phyloP scores from a whole-genome alignment of 1,140 invertebrate species.

The Chironomus striatipennis region DNA sequence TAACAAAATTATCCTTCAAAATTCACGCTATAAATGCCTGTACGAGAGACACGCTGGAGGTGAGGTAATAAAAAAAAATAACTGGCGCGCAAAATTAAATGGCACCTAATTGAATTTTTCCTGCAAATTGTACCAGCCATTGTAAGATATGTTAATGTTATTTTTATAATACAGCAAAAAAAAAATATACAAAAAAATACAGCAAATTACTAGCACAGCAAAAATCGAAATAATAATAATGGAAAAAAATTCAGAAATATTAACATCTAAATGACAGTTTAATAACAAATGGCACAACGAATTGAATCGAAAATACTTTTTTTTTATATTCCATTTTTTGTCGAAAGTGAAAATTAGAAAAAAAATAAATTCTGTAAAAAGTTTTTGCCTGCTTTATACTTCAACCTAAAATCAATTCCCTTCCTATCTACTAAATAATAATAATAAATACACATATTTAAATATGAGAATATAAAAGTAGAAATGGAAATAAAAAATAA shows the following conservation, averaged over 20 bases:
- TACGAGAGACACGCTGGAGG: neutral
- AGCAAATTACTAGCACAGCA: slow-evolving; percentile 17
- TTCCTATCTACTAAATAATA: neutral
- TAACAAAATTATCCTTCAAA: neutral
- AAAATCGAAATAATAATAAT: neutral
- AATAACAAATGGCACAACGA: slow-evolving; percentile 7
- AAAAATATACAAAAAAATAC: neutral
- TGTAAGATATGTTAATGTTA: slow-evolving; percentile 22
- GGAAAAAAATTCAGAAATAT: neutral
- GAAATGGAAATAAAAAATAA: neutral
- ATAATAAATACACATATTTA: neutral
- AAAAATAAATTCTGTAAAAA: neutral
- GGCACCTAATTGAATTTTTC: slow-evolving; percentile 19
- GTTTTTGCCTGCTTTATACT: neutral
- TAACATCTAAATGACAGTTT: slow-evolving; percentile 16
- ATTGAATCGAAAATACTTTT: neutral
- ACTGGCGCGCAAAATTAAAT: slow-evolving; percentile 20
- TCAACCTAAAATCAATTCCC: no score
- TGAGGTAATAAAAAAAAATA: neutral
- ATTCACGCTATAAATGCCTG: neutral
- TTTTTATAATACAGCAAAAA: neutral
- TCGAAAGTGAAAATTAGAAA: slow-evolving; percentile 10
- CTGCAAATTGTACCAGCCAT: slow-evolving; percentile 3
- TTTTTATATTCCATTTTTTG: neutral
- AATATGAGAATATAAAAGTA: neutral